These are phyloP conservation scores for Microcaecilia unicolor DNA, from an alignment of 2,797 vertebrate genomes.

Conservation along the genomic window DNA sequence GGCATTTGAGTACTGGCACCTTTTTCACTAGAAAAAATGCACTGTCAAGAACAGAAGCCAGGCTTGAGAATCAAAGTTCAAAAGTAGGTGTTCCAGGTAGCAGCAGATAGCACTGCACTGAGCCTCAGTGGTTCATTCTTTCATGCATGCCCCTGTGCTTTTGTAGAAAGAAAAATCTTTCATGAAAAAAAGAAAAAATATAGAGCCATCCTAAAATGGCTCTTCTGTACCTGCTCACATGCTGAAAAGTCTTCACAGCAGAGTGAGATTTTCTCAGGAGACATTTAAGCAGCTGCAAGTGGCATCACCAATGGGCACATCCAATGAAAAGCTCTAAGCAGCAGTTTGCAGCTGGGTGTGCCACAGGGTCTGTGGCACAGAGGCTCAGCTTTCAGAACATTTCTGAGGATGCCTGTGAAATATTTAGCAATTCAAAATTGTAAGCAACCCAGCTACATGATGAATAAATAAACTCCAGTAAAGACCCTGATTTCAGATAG, in stretches of 20 bases:
- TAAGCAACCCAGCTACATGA: slow-evolving; percentile 32
- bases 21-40: too few species aligned
- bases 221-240: too few species aligned
- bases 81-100: too few species aligned
- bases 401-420: slow-evolving; percentile 46
- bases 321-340: slow-evolving; percentile 3
- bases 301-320: slow-evolving; percentile 1
- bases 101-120: too few species aligned
- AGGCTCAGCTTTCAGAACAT: slow-evolving; percentile 26
- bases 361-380: slow-evolving; percentile 9
- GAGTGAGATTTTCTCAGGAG: not conserved
- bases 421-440: slow-evolving; percentile 41
- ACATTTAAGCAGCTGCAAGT: slow-evolving; percentile 2
- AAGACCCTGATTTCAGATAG: slow-evolving; percentile 26
- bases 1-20: too few species aligned
- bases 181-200: too few species aligned
- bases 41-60: too few species aligned
- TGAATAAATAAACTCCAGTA: slow-evolving; percentile 30
- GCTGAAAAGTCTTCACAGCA: not conserved
- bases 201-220: too few species aligned
- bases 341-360: slow-evolving; percentile 8
- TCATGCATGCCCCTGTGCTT: too few species aligned
- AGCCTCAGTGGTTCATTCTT: too few species aligned
- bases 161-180: too few species aligned
- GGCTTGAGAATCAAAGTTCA: too few species aligned